phyloP scores from a whole-genome alignment of 2,888 invertebrate species.

The Tiphia femorata region DNA sequence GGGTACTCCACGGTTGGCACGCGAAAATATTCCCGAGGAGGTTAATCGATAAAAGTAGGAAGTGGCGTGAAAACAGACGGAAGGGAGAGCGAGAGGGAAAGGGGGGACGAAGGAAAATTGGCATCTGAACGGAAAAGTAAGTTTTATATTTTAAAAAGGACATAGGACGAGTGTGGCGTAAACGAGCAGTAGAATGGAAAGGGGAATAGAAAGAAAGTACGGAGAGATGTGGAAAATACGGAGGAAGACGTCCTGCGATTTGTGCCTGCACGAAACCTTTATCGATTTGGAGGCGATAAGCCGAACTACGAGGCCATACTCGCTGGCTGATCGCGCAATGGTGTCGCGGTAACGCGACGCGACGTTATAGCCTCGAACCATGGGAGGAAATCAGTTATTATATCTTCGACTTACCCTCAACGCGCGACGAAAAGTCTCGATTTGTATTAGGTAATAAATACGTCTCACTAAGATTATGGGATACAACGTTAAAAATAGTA shows the following conservation, averaged over 20 bases:
- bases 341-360: too few species aligned
- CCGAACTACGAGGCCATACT: too few species aligned
- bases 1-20: too few species aligned
- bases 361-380: too few species aligned
- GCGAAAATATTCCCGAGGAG: too few species aligned
- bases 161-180: slow-evolving; percentile 6
- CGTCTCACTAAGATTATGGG: too few species aligned
- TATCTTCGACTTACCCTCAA: not conserved
- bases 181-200: not conserved
- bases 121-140: not conserved
- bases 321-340: too few species aligned
- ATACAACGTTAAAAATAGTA: too few species aligned
- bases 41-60: too few species aligned
- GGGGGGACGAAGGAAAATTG: too few species aligned
- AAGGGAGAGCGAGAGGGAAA: not conserved
- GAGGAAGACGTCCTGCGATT: not conserved
- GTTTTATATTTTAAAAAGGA: not conserved
- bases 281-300: slow-evolving; percentile 14
- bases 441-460: too few species aligned
- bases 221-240: not conserved
- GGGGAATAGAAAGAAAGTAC: not conserved
- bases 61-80: not conserved
- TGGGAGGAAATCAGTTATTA: too few species aligned
- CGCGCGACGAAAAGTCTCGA: slow-evolving; percentile 18
- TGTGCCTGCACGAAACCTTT: not conserved